A percentile compares a stretch with the other conserved stretches of the same genome.
Conservation (phyloP, 2,113 vertebrate species). For the Phyllostomus discolor region DNA sequence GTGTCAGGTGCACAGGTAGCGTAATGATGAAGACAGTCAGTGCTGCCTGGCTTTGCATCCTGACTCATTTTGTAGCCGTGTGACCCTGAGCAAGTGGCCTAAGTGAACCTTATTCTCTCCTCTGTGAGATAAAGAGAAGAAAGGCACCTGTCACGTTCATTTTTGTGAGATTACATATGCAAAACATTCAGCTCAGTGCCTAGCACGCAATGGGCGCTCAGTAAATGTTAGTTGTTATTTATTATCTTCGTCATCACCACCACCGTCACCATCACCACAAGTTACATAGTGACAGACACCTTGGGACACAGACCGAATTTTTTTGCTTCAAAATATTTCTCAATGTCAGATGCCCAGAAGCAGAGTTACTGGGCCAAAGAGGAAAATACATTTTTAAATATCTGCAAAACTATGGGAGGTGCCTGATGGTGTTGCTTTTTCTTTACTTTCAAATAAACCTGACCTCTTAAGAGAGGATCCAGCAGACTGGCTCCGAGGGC, state of each 20-base stretch:
- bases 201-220: neutral
- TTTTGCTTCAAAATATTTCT: neutral
- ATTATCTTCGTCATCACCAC: neutral
- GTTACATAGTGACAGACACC: too few species aligned
- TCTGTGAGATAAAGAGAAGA: neutral
- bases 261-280: neutral
- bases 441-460: conserved; percentile 28
- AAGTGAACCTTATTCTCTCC: neutral
- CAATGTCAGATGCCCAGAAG: neutral
- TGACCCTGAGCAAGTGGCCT: neutral
- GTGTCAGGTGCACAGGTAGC: neutral
- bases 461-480: neutral
- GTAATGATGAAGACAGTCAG: neutral
- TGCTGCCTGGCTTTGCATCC: neutral
- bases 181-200: neutral
- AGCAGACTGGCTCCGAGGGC: neutral
- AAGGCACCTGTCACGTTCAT: neutral
- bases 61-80: neutral
- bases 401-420: neutral
- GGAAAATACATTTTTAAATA: neutral
- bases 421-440: neutral
- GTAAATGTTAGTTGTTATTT: neutral
- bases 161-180: neutral
- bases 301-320: neutral
- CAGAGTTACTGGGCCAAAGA: neutral